These are phyloP conservation scores for Umimayanthus kanabou DNA, from an alignment of 92 coral and sea anemone genomes.

Conservation along the genomic window DNA sequence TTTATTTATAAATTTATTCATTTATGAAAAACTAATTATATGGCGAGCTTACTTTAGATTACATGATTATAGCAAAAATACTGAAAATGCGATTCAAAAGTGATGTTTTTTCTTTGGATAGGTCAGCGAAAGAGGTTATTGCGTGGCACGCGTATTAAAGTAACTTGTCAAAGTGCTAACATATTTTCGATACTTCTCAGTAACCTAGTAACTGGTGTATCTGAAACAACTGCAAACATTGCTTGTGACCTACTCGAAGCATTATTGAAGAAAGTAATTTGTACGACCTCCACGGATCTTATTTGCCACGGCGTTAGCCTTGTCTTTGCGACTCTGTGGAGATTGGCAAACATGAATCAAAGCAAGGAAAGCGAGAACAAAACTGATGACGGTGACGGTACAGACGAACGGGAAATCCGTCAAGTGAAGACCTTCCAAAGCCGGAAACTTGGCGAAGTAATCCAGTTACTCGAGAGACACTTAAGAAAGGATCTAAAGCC, in stretches of 20 bases:
- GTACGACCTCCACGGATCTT: not conserved
- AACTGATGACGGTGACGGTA: not conserved
- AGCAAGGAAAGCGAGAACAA: not conserved
- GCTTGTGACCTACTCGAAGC: not conserved
- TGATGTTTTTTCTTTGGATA: too few species aligned
- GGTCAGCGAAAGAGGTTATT: too few species aligned
- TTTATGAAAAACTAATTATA: too few species aligned
- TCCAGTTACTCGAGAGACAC: not conserved
- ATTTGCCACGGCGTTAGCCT: not conserved
- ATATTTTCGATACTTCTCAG: not conserved
- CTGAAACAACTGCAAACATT: not conserved
- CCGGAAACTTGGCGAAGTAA: not conserved
- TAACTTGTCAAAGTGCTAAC: not conserved
- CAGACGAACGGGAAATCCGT: not conserved
- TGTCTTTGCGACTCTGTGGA: not conserved
- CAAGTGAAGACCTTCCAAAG: not conserved
- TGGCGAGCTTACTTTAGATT: too few species aligned
- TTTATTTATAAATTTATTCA: too few species aligned
- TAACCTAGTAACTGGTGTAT: not conserved
- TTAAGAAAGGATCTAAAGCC: not conserved
- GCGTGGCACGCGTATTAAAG: not conserved
- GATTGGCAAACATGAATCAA: not conserved
- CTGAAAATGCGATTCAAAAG: too few species aligned
- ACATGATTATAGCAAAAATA: too few species aligned
- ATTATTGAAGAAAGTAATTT: not conserved